Evolutionary conservation across 2,113 vertebrate genomes (phyloP), one percentile per base, ranked within the genome.

Genomic region (Blennius ocellaris): DNA sequence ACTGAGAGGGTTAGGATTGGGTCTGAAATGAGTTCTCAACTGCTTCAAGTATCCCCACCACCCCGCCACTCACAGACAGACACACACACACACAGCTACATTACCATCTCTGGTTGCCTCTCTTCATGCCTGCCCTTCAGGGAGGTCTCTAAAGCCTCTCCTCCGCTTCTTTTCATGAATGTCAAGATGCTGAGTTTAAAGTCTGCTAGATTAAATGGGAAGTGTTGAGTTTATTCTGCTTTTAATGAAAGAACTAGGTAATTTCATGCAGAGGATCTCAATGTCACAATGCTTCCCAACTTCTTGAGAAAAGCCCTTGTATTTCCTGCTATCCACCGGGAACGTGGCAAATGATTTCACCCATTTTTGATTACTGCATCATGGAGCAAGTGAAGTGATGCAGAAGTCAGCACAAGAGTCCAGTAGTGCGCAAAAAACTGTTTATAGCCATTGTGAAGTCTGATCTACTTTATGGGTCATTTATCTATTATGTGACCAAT

Each of bases 181-280:
- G 93, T 94, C 92, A 93, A 93, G 92, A 93, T 91, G 89, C 80
- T 79, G 87, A 86, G 82, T 88, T 86, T 85, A 92, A 92, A 92
- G 89, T 92, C 90, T 85, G 75, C 87, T 82, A 90, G 89, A 93
- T 93, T 93, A 92, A 92, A 89, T 76, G 76, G 90, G 85, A 90
- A 86, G 82, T 73, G 87, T 90, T 67, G 73, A 85, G 87, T 90
- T 90, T 90, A 89, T 86, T 86, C 81, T 87, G 67, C 49, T 3
- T 82, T 80, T 90, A 90, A 92, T 90, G 85, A 90, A 86, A 89
- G 85, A 90, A 87, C 81, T 76, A 54, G 78, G 70, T 87, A 83
- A 91, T 92, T 93, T 87, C 81, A 89, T 88, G 63, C 76, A 57
- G 51, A 69, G 70, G 81, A 84, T 84, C 82, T 86, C 74, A 84